A percentile compares a stretch with the other conserved stretches of the same genome.
These are phyloP conservation scores for Eupithecia dodoneata DNA, from an alignment of 2,888 invertebrate genomes.

Conservation along the genomic window DNA sequence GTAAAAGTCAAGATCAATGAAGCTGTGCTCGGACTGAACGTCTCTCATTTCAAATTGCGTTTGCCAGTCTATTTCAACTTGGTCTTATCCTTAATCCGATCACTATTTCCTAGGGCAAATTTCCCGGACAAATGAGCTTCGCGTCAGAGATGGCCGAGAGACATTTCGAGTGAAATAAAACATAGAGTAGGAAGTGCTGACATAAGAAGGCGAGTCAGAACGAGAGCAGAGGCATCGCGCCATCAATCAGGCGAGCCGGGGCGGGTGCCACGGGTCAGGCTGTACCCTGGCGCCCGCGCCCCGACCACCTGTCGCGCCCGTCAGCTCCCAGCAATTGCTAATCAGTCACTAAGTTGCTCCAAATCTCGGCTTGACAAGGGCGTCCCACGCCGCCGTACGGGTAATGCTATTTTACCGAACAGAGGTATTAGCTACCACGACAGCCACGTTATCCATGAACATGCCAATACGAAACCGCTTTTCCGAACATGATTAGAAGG, in stretches of 20 bases:
- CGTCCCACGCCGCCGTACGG: slow-evolving; percentile 55
- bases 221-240: slow-evolving; percentile 54
- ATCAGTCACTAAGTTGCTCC: slow-evolving; percentile 82
- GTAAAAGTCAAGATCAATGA: slow-evolving; percentile 20
- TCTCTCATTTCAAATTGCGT: slow-evolving; percentile 1
- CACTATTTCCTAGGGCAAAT: slow-evolving; percentile 16
- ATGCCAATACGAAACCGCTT: slow-evolving; percentile 40
- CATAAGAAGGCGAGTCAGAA: slow-evolving; percentile 62
- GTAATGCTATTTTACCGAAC: slow-evolving; percentile 78
- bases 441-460: slow-evolving; percentile 52
- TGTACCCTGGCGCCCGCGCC: slow-evolving; percentile 58
- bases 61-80: neutral
- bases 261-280: slow-evolving; percentile 70
- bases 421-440: slow-evolving; percentile 65
- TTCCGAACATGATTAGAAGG: neutral
- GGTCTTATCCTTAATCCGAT: slow-evolving; percentile 2
- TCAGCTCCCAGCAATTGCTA: slow-evolving; percentile 77
- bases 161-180: slow-evolving; percentile 41
- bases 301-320: slow-evolving; percentile 80
- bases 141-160: slow-evolving; percentile 25
- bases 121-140: slow-evolving; percentile 25
- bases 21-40: slow-evolving; percentile 11
- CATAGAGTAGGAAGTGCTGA: slow-evolving; percentile 52
- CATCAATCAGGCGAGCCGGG: slow-evolving; percentile 67
- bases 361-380: slow-evolving; percentile 77